phyloP scores from a whole-genome alignment of 64 coral and sea anemone species.

The Montipora efflorescens region DNA sequence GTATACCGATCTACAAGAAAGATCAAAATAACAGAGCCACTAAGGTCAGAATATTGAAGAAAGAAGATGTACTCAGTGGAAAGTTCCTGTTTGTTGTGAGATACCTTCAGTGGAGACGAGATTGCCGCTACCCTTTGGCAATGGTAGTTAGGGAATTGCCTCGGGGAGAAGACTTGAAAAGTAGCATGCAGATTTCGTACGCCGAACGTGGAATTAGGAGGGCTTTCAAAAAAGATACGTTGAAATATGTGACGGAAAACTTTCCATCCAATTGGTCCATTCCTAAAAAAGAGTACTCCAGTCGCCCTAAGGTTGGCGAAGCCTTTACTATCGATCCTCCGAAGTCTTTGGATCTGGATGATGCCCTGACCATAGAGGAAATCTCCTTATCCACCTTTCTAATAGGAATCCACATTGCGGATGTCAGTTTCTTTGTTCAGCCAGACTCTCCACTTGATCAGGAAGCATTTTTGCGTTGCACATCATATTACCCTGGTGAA shows the following conservation, averaged over 20 bases:
- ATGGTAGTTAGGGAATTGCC: conserved; percentile 53
- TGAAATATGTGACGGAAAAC: background rate
- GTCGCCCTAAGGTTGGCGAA: conserved; percentile 21
- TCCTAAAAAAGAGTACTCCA: conserved; percentile 47
- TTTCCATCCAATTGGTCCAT: conserved; percentile 51
- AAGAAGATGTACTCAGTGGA: conserved; percentile 60
- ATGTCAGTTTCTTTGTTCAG: conserved; percentile 84
- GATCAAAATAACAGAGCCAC: background rate
- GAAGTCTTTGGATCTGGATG: conserved; percentile 82
- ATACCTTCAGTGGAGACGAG: conserved; percentile 73
- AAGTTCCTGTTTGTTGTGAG: conserved; percentile 82
- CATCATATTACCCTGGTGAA: conserved; percentile 70
- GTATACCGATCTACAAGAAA: conserved; percentile 66
- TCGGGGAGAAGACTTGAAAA: conserved; percentile 38
- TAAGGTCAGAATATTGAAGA: conserved; percentile 38
- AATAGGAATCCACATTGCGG: conserved; percentile 87
- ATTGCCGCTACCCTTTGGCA: conserved; percentile 56
- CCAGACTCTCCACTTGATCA: conserved; percentile 72
- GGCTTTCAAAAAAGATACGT: conserved; percentile 50
- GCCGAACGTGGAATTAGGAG: conserved; percentile 68
- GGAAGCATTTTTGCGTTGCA: conserved; percentile 74
- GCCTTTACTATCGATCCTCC: conserved; percentile 87
- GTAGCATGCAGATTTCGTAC: conserved; percentile 64
- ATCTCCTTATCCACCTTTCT: background rate
- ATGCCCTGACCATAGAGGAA: conserved; percentile 74